phyloP scores from a whole-genome alignment of 2,113 vertebrate genomes.

The Trichechus manatus region DNA sequence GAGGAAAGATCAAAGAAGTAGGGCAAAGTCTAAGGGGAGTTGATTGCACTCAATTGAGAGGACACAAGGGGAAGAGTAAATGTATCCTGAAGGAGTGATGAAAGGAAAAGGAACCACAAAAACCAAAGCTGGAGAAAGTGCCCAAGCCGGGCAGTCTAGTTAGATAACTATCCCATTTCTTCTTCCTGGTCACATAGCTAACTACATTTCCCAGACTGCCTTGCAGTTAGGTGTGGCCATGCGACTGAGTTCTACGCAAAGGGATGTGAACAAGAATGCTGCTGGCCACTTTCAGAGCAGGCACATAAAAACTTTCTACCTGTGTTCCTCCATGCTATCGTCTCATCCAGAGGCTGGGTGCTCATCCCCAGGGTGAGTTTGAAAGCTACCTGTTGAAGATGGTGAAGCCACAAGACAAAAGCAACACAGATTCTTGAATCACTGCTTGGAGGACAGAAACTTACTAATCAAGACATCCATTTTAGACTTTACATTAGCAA shows the following conservation, averaged over 20 bases:
- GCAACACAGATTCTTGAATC: neutral
- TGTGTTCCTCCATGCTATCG: neutral
- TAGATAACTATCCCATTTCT: neutral
- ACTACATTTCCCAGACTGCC: neutral
- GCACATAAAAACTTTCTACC: neutral
- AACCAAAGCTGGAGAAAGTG: neutral
- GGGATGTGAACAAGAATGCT: neutral
- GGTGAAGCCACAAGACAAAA: neutral
- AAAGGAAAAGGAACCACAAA: neutral
- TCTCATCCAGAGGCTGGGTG: neutral
- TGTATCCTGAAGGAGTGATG: neutral
- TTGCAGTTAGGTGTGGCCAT: neutral
- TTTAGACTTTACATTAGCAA: constrained; percentile 1
- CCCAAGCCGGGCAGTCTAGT: neutral
- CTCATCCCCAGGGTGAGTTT: neutral
- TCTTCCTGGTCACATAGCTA: constrained; percentile 26
- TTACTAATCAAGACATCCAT: neutral
- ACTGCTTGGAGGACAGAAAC: neutral
- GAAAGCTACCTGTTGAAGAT: neutral
- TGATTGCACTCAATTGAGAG: neutral
- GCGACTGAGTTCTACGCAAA: neutral
- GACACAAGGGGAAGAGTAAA: neutral
- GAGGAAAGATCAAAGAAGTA: neutral
- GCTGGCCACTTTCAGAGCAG: neutral
- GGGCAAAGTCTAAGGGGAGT: neutral